A percentile compares a stretch with the other conserved stretches of the same genome.
Evolutionary conservation across 2,888 invertebrate genomes (phyloP).

Genomic region (Mimachlamys varia): DNA sequence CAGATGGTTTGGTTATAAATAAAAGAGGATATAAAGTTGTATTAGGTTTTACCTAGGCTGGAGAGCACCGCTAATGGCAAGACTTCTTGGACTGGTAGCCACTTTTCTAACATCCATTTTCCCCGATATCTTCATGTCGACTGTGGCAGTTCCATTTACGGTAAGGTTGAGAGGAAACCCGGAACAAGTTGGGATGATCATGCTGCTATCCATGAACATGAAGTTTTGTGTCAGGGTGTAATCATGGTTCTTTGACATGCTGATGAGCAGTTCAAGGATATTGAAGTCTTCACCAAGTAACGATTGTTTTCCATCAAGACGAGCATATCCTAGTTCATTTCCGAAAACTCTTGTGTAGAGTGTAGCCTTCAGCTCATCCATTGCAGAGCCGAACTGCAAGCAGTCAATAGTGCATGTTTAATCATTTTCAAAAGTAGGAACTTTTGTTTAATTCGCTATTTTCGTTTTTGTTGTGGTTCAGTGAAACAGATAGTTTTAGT

Average conservation of each 20-base stretch:
- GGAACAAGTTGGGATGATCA: conserved; percentile 91
- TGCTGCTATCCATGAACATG: conserved; percentile 93
- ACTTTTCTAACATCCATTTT: conserved; percentile 86
- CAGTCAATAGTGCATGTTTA: background rate
- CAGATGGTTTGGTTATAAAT: too few species aligned
- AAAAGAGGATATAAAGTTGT: too few species aligned
- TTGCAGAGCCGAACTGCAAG: background rate
- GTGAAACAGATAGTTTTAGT: too few species aligned
- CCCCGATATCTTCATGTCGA: conserved; percentile 92
- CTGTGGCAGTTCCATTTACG: conserved; percentile 92
- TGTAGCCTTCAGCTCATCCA: conserved; percentile 80
- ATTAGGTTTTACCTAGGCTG: conserved; percentile 90
- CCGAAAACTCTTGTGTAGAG: conserved; percentile 93
- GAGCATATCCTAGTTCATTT: conserved; percentile 86
- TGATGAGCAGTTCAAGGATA: conserved; percentile 63
- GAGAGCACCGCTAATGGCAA: conserved; percentile 90
- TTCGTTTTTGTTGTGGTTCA: too few species aligned
- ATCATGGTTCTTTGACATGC: conserved; percentile 66
- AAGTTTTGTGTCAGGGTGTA: conserved; percentile 85
- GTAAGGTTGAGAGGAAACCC: conserved; percentile 93
- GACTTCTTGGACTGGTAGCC: conserved; percentile 82
- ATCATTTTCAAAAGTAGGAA: too few species aligned
- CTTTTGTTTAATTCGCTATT: too few species aligned
- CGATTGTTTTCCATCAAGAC: conserved; percentile 60
- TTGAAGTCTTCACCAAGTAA: conserved; percentile 56